Evolutionary conservation across 2,888 invertebrate genomes (phyloP).

Genomic region (Tachystola acroxantha): DNA sequence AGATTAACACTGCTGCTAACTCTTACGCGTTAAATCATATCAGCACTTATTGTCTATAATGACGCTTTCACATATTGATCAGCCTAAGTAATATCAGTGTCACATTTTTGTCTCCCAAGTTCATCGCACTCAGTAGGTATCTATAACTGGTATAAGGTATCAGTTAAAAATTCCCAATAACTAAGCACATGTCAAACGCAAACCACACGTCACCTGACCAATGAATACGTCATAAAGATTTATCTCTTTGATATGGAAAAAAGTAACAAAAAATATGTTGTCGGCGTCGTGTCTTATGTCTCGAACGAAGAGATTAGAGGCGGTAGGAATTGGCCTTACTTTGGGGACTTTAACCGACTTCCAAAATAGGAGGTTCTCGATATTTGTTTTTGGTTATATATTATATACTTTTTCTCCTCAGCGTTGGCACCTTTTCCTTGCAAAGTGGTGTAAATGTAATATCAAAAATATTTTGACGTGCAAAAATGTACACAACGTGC

Average conservation of each 20-base stretch:
- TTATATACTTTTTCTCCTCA: too few relatives aligned
- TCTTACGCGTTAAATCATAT: too few relatives aligned
- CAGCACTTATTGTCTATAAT: too few relatives aligned
- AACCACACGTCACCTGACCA: slow-evolving; percentile 18
- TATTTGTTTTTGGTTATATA: neutral
- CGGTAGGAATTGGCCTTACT: neutral
- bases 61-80: too few relatives aligned
- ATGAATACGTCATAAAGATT: slow-evolving; percentile 29
- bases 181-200: slow-evolving; percentile 10
- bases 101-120: too few relatives aligned
- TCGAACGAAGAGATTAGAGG: neutral
- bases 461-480: too few relatives aligned
- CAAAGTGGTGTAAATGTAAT: too few relatives aligned
- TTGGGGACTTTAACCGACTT: neutral
- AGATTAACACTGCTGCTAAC: too few relatives aligned
- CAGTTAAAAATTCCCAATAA: slow-evolving; percentile 2
- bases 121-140: neutral
- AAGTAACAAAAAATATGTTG: slow-evolving; percentile 19
- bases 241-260: slow-evolving; percentile 27
- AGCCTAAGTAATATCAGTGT: too few relatives aligned
- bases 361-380: neutral
- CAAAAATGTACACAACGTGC: too few relatives aligned
- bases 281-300: slow-evolving; percentile 17
- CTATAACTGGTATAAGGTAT: too few relatives aligned
- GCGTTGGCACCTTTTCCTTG: too few relatives aligned